phyloP scores from a whole-genome alignment of 2,888 invertebrate genomes.

The Nesidiocoris tenuis region DNA sequence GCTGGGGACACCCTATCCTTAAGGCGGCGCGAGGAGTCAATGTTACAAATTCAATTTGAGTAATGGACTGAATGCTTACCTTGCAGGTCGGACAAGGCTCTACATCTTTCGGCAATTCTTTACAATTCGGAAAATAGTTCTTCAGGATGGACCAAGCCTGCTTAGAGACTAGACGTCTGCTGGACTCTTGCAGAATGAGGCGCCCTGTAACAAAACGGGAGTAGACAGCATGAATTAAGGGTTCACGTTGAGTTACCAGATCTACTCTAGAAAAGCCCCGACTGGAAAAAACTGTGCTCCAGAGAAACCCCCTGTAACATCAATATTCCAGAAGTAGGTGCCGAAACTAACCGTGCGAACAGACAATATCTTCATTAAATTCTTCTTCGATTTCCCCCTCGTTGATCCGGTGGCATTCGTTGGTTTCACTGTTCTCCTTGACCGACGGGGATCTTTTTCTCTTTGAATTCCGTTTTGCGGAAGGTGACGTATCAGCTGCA shows the following conservation, averaged over 20 bases:
- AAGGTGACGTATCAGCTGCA: not conserved
- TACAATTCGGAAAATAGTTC: conserved; percentile 57
- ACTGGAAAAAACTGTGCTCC: too few relatives aligned
- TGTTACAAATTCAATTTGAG: not conserved
- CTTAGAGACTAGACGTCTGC: conserved; percentile 57
- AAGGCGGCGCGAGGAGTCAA: too few relatives aligned
- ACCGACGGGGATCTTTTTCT: conserved; percentile 4
- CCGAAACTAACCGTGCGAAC: conserved; percentile 57
- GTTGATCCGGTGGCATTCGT: conserved; percentile 46
- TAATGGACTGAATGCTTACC: conserved; percentile 49
- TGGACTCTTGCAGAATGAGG: conserved; percentile 36
- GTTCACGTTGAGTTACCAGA: too few relatives aligned
- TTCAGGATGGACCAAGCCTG: conserved; percentile 59
- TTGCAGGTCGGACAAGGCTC: conserved; percentile 53
- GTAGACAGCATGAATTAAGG: too few relatives aligned
- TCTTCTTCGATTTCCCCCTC: conserved; percentile 54
- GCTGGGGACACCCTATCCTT: too few relatives aligned
- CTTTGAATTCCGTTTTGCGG: not conserved
- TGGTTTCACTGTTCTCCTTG: conserved; percentile 19
- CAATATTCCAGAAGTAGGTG: too few relatives aligned
- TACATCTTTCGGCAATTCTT: conserved; percentile 53
- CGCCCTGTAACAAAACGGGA: conserved; percentile 47
- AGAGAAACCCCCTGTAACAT: too few relatives aligned
- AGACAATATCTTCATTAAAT: conserved; percentile 61
- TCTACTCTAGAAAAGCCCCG: too few relatives aligned